Evolutionary conservation across 1,140 invertebrate genomes (phyloP), one percentile per base, ranked within the genome.

Genomic region (Metopolophium dirhodum): DNA sequence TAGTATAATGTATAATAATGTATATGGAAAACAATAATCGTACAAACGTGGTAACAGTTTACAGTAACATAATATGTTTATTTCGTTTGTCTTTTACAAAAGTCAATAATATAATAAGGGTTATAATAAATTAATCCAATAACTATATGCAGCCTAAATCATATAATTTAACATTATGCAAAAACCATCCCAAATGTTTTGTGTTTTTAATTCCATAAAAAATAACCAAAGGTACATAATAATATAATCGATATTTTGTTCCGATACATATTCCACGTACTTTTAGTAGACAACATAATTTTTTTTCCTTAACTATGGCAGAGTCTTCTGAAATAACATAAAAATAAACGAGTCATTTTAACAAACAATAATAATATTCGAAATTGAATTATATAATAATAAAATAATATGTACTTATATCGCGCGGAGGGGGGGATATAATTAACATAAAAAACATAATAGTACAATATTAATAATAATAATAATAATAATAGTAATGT

Each of bases 1-100:
- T 35, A 22, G 51, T 54, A 85, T 22, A 37, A 30, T 51, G 51
- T 26, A 57, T 82, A 37, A 57, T 82, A 37, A 35, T 82, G 30
- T n/a, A 82, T 49, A 49, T 87, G 30, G 26, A 87, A 87, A 87
- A 87, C 37, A 87, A 88, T 54, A 51, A 54, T 35, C 8, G 20
- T 7, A 88, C 22, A n/a, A 49, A 88, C n/a, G 51, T 35, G 41
- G 30, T 87, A 18, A 82, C n/a, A 23, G 45, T 77, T 68, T 91
- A 82, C 90, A 91, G 61, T 82, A 91, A 91, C 90, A 91, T 91
- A 49, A 82, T 77, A 68, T 82, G 41, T 91, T 77, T 91, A 77
- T 91, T 91, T 91, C 41, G 49, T 91, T 91, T 91, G 89, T 91
- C 45, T 91, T 91, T 91, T 91, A 91, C 68, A 91, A 91, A 91